Evolutionary conservation across 2,113 vertebrate genomes (phyloP).

Genomic region (Pipra filicauda): DNA sequence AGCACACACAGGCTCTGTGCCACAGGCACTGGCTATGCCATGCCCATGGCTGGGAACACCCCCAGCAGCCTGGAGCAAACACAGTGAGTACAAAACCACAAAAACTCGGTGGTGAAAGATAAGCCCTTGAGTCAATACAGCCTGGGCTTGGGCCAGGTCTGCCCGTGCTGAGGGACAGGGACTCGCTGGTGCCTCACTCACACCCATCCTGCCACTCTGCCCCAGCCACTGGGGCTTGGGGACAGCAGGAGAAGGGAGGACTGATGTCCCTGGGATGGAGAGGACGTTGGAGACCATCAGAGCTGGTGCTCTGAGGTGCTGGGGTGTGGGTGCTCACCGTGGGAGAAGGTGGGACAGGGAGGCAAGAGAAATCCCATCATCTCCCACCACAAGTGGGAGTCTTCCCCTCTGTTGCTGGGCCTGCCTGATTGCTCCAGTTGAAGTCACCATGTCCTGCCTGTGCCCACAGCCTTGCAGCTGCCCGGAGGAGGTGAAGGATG

Average conservation of each 20-base stretch:
- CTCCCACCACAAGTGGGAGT: rapidly evolving
- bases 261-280: not conserved
- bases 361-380: not conserved
- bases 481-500: not conserved
- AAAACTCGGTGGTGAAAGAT: not conserved
- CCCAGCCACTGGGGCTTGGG: not conserved
- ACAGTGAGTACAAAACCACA: not conserved
- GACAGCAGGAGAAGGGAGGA: not conserved
- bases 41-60: not conserved
- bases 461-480: not conserved
- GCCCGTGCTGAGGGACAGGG: not conserved
- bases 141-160: not conserved
- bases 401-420: not conserved
- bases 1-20: rapidly evolving
- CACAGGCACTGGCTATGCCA: not conserved
- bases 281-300: not conserved
- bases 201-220: not conserved
- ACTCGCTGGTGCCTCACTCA: not conserved
- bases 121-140: not conserved
- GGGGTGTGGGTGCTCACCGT: not conserved
- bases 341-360: not conserved
- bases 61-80: not conserved
- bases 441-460: not conserved
- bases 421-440: not conserved
- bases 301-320: not conserved